Conservation (phyloP, 1,140 invertebrate genomes). For the Macrobrachium nipponense region DNA sequence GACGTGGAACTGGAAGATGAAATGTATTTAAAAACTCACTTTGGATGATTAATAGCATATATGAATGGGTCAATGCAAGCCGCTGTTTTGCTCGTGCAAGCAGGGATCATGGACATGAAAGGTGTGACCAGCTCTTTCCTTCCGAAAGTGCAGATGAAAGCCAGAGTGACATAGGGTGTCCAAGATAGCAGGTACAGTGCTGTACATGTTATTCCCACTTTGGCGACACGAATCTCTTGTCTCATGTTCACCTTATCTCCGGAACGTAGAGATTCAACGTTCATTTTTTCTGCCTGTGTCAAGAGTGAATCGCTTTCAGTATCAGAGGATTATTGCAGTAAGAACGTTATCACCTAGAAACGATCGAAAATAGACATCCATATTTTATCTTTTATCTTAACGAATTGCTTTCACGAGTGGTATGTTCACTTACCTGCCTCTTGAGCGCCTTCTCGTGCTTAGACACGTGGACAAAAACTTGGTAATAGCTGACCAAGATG, state of each 20-base stretch:
- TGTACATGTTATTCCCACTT: slow-evolving; percentile 85
- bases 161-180: slow-evolving; percentile 84
- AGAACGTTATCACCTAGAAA: too few species aligned
- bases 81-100: slow-evolving; percentile 83
- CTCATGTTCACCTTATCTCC: slow-evolving; percentile 76
- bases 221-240: slow-evolving; percentile 85
- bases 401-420: not conserved
- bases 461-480: slow-evolving; percentile 78
- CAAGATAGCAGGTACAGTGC: slow-evolving; percentile 85
- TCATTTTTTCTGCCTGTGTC: slow-evolving; percentile 88
- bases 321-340: slow-evolving; percentile 13
- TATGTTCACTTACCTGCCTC: slow-evolving; percentile 72
- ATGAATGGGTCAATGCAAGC: slow-evolving; percentile 86
- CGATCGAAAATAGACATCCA: not conserved
- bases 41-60: slow-evolving; percentile 69
- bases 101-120: slow-evolving; percentile 87
- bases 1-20: too few species aligned
- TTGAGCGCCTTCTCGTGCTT: slow-evolving; percentile 87
- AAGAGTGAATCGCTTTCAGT: not conserved
- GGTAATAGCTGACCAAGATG: slow-evolving; percentile 67
- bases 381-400: too few species aligned
- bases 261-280: slow-evolving; percentile 84
- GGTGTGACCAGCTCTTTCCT: slow-evolving; percentile 82
- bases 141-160: slow-evolving; percentile 87
- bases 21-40: not conserved